These are phyloP conservation scores for Sphenopsis melanotis DNA, from an alignment of 2,797 vertebrate genomes.

Conservation along the genomic window DNA sequence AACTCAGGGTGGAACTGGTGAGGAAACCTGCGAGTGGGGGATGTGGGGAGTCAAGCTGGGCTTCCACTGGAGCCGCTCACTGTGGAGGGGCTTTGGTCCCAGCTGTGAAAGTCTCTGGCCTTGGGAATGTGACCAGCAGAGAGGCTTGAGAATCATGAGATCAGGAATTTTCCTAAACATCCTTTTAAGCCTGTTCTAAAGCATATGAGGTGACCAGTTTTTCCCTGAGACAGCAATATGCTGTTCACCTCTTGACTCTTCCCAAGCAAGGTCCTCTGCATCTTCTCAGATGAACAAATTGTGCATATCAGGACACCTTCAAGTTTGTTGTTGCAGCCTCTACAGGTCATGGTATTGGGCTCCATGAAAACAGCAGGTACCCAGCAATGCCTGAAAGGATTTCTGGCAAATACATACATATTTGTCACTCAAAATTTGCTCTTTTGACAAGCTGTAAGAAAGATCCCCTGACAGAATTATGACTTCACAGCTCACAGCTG, in stretches of 20 bases:
- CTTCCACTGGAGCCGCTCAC: accelerated
- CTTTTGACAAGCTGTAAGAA: background rate
- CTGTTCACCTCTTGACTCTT: background rate
- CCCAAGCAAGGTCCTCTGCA: background rate
- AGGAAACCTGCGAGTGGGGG: background rate
- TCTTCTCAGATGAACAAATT: background rate
- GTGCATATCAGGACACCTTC: background rate
- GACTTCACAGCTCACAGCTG: slow-evolving; percentile 13
- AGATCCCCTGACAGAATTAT: background rate
- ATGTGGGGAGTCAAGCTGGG: background rate
- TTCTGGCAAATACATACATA: background rate
- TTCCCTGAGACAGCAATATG: background rate
- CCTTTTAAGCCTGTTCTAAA: background rate
- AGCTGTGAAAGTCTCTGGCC: background rate
- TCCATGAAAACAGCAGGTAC: background rate
- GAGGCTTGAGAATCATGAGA: background rate
- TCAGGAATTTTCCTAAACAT: background rate
- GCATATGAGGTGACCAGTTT: background rate
- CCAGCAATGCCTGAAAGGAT: background rate
- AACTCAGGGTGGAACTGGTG: accelerated
- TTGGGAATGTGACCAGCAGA: background rate
- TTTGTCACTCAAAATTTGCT: background rate
- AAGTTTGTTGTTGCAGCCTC: background rate
- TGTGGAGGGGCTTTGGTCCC: background rate
- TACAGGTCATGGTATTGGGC: background rate